These are phyloP conservation scores for Lordiphosa andalusiaca DNA, from an alignment of 2,888 invertebrate genomes.

Conservation along the genomic window DNA sequence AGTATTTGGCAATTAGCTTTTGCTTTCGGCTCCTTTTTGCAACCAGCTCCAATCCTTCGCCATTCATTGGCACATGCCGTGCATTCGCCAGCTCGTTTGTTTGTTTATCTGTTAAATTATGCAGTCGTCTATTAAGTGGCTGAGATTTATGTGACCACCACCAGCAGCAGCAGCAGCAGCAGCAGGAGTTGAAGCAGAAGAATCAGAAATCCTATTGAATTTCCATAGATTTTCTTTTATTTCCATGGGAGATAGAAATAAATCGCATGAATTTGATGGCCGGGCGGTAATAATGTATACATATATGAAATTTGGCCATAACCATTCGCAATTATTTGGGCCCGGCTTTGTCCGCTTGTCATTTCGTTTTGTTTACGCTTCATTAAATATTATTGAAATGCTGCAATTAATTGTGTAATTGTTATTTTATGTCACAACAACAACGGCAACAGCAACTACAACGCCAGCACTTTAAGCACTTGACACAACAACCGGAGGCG, in stretches of 20 bases:
- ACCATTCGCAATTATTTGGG: conserved; percentile 56
- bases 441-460: conserved; percentile 9
- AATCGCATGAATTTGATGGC: conserved; percentile 22
- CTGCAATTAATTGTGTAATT: conserved; percentile 73
- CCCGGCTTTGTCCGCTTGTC: conserved; percentile 43
- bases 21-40: conserved; percentile 53
- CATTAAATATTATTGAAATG: conserved; percentile 75
- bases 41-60: conserved; percentile 2
- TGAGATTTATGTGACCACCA: conserved; percentile 65
- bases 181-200: conserved; percentile 18
- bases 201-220: conserved; percentile 28
- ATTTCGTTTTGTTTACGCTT: conserved; percentile 72
- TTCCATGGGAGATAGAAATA: conserved; percentile 10
- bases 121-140: conserved; percentile 75
- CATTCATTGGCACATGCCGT: conserved; percentile 44
- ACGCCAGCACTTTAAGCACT: conserved; percentile 57
- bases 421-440: conserved; percentile 66
- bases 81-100: conserved; percentile 56
- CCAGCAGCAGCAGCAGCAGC: too few relatives aligned
- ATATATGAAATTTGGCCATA: conserved; percentile 20
- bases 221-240: conserved; percentile 10
- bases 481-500: conserved; percentile 44
- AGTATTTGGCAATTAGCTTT: conserved; percentile 76
- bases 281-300: conserved; percentile 22
- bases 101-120: conserved; percentile 75